These are phyloP conservation scores for Mionectes macconnelli DNA, from an alignment of 2,113 vertebrate genomes.

Conservation along the genomic window DNA sequence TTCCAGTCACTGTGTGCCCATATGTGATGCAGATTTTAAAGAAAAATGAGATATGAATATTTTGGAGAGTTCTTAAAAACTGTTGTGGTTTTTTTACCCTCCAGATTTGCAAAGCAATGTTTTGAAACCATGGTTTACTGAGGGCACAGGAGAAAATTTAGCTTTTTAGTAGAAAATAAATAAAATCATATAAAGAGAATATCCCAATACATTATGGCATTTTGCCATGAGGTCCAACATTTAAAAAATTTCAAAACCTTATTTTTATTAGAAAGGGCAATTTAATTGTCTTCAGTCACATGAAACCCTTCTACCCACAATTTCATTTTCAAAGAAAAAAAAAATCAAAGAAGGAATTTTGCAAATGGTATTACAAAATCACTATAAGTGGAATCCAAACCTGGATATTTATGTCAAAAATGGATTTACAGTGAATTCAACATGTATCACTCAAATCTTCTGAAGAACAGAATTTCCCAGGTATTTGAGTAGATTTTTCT, in stretches of 20 bases:
- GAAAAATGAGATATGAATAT: neutral
- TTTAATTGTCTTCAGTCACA: neutral
- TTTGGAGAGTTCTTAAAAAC: neutral
- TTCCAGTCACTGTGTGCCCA: neutral
- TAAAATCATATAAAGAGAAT: neutral
- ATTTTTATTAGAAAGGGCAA: neutral
- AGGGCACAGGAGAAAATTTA: neutral
- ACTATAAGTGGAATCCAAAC: neutral
- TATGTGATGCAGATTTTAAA: neutral
- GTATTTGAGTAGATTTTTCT: neutral
- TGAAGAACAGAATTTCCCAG: neutral
- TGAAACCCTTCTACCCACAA: neutral
- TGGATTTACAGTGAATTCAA: neutral
- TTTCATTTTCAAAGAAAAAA: neutral
- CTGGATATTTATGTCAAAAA: neutral
- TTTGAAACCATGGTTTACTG: neutral
- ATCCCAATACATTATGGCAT: neutral
- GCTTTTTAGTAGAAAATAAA: neutral
- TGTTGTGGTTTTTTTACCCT: neutral
- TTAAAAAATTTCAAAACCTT: neutral
- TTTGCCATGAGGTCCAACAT: neutral
- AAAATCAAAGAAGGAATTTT: neutral
- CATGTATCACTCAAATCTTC: neutral
- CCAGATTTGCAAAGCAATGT: neutral
- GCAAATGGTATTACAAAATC: neutral